phyloP scores from a whole-genome alignment of 2,797 vertebrate genomes.

The Danio tinwini region DNA sequence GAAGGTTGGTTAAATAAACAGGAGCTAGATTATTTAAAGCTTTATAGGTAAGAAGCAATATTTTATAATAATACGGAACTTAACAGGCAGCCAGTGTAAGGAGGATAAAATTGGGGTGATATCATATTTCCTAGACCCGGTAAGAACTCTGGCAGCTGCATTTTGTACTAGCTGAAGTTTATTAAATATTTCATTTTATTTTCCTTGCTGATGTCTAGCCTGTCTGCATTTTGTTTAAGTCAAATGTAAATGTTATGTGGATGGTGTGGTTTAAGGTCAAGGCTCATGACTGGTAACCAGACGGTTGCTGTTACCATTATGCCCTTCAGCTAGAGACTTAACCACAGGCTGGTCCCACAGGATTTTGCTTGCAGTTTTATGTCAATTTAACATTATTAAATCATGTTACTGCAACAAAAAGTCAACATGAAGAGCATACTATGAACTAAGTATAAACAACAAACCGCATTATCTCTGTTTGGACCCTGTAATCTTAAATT shows the following conservation, averaged over 20 bases:
- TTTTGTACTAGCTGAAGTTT: no score
- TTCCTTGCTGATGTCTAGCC: neutral
- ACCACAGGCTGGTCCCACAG: neutral
- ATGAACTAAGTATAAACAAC: constrained; percentile 1
- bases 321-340: neutral
- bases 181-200: no score
- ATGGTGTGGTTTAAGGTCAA: neutral
- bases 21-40: no score
- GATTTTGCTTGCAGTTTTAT: neutral
- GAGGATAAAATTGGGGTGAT: no score
- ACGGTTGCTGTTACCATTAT: neutral
- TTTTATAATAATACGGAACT: no score
- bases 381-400: neutral
- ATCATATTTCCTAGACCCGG: no score
- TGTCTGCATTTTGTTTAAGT: neutral
- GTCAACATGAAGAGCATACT: neutral
- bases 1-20: no score
- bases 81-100: no score
- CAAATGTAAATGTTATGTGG: neutral
- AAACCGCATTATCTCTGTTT: neutral
- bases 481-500: neutral
- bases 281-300: neutral
- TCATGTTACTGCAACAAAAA: constrained; percentile 6
- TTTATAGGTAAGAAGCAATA: no score
- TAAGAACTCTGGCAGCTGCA: no score